Evolutionary conservation across 2,888 invertebrate genomes (phyloP).

Genomic region (Metalampra italica): DNA sequence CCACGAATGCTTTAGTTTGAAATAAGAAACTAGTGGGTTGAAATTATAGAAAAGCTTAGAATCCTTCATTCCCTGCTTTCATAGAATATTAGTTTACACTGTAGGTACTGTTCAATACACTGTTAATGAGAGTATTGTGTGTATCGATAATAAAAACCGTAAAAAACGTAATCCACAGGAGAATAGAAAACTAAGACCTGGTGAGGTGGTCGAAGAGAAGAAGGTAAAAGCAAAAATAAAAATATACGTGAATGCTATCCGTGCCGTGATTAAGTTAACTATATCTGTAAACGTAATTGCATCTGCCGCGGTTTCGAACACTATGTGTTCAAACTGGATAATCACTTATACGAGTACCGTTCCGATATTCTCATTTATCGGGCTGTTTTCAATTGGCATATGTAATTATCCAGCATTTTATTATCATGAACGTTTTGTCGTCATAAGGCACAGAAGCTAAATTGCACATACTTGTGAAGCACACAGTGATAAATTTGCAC

Average conservation of each 20-base stretch:
- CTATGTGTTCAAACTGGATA: conserved; percentile 51
- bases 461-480: conserved; percentile 70
- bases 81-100: conserved; percentile 30
- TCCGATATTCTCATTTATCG: not conserved
- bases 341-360: conserved; percentile 46
- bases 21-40: conserved; percentile 44
- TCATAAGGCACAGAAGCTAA: conserved; percentile 64
- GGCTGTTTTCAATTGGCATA: conserved; percentile 19
- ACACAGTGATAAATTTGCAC: conserved; percentile 72
- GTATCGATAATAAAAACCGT: conserved; percentile 68
- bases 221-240: conserved; percentile 85
- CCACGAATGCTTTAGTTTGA: conserved; percentile 56
- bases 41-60: conserved; percentile 54
- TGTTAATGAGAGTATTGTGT: conserved; percentile 38
- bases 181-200: conserved; percentile 95
- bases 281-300: conserved; percentile 65
- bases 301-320: conserved; percentile 62
- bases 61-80: conserved; percentile 64
- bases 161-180: conserved; percentile 81
- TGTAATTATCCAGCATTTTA: conserved; percentile 56
- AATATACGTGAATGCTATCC: conserved; percentile 70
- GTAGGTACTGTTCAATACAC: conserved; percentile 40
- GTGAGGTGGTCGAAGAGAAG: conserved; percentile 95
- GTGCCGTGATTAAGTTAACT: conserved; percentile 73
- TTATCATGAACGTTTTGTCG: conserved; percentile 50